These are phyloP conservation scores for Nasua narica DNA, from an alignment of 2,797 vertebrate species.

Conservation along the genomic window DNA sequence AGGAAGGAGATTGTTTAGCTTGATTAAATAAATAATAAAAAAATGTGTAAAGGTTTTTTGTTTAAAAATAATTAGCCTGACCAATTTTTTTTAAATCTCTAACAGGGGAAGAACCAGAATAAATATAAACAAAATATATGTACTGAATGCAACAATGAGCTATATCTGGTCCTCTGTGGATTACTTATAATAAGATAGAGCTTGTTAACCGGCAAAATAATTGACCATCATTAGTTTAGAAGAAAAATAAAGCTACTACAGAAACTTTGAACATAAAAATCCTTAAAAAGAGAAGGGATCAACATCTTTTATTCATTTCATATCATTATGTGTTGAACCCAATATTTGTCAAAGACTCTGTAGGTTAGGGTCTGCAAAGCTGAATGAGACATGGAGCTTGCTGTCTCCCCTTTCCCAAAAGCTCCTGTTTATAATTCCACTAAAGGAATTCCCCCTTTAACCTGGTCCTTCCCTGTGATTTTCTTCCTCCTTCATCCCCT, in stretches of 20 bases:
- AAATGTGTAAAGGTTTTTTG: neutral
- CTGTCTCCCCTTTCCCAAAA: neutral
- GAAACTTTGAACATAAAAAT: neutral
- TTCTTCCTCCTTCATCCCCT: neutral
- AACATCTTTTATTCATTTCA: neutral
- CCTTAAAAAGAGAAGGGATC: neutral
- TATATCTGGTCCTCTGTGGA: neutral
- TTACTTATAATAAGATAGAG: conserved; percentile 13
- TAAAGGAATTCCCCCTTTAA: neutral
- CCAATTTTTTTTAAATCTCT: neutral
- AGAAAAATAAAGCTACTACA: neutral
- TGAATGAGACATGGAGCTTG: too few species aligned
- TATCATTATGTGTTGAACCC: neutral
- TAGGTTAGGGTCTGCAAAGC: neutral
- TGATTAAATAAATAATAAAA: neutral
- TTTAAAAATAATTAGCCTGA: neutral
- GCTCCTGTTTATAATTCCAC: neutral
- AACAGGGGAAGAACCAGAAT: neutral
- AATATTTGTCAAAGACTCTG: neutral
- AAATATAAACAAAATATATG: neutral
- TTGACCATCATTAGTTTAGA: neutral
- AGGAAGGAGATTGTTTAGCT: neutral
- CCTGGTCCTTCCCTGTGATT: neutral
- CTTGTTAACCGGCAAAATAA: neutral
- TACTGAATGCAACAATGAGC: neutral